Percentiles rank a stretch among this genome's conserved stretches.
phyloP scores from a whole-genome alignment of 1,140 invertebrate species.

The Belonocnema kinseyi region DNA sequence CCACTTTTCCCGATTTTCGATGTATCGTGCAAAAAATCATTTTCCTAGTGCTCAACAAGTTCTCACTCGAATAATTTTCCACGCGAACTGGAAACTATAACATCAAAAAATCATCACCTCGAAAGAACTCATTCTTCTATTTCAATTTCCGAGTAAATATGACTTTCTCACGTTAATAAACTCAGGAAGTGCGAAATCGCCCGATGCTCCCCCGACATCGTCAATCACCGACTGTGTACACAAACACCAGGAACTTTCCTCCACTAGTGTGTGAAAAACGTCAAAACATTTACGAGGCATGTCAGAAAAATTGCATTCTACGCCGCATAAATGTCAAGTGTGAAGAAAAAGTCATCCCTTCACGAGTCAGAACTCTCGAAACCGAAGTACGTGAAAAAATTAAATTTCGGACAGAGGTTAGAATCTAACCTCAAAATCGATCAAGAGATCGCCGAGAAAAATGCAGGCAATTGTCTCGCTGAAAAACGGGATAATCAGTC shows the following conservation, averaged over 20 bases:
- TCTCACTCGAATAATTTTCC: neutral
- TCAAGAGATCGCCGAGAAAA: neutral
- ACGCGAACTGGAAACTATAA: neutral
- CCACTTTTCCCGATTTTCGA: neutral
- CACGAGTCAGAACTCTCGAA: slow-evolving; percentile 20
- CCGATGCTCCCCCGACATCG: slow-evolving; percentile 18
- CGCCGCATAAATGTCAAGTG: slow-evolving; percentile 3
- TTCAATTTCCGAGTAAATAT: slow-evolving; percentile 5
- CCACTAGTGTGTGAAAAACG: neutral
- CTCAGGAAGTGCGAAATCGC: slow-evolving; percentile 25
- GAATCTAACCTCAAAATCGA: slow-evolving; percentile 35
- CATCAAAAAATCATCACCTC: neutral
- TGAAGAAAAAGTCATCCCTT: neutral
- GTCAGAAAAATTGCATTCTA: neutral
- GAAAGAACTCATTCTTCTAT: neutral
- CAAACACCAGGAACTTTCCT: slow-evolving; percentile 1
- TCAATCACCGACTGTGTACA: slow-evolving; percentile 7
- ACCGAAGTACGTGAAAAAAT: slow-evolving; percentile 37
- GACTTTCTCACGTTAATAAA: slow-evolving; percentile 24
- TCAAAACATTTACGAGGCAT: neutral
- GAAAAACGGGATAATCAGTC: neutral
- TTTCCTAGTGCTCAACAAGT: neutral
- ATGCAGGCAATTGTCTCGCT: too few relatives aligned
- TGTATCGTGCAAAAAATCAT: neutral
- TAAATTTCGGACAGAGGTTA: slow-evolving; percentile 43